Conservation (phyloP, 2,888 invertebrate species). For the Quadroppia sp. region DNA sequence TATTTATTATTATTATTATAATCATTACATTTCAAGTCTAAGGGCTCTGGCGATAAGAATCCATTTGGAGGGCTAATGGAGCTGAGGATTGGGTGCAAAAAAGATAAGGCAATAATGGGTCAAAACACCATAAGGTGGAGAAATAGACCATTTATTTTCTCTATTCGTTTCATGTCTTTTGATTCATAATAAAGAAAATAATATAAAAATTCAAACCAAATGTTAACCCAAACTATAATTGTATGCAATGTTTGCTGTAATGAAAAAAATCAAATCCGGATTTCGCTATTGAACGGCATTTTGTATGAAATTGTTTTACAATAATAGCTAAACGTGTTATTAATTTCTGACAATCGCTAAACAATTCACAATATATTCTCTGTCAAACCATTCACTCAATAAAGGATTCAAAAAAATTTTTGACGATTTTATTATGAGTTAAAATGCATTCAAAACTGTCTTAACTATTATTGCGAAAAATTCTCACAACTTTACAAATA, state of each 20-base stretch:
- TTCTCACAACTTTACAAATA: too few relatives aligned
- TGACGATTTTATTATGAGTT: too few relatives aligned
- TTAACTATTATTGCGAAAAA: too few relatives aligned
- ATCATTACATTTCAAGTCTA: neutral
- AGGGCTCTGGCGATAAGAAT: slow-evolving; percentile 2
- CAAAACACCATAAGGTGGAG: neutral
- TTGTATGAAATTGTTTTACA: neutral
- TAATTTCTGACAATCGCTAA: slow-evolving; percentile 1
- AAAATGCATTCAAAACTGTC: too few relatives aligned
- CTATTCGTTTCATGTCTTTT: neutral
- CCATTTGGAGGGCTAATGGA: neutral
- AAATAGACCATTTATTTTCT: slow-evolving; percentile 10
- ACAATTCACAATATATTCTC: neutral
- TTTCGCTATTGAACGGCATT: neutral
- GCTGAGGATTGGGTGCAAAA: neutral
- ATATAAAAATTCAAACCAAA: neutral
- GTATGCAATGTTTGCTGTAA: too few relatives aligned
- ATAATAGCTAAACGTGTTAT: slow-evolving; percentile 27
- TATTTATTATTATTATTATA: slow-evolving; percentile 12
- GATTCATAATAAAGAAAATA: too few relatives aligned
- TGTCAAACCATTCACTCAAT: neutral
- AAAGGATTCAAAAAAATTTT: neutral
- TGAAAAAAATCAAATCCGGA: slow-evolving; percentile 28
- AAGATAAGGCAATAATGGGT: neutral
- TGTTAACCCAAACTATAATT: neutral